Base-by-base conservation (phyloP, 1,140 invertebrate genomes). In the Gonatopus flavifemur region DNA sequence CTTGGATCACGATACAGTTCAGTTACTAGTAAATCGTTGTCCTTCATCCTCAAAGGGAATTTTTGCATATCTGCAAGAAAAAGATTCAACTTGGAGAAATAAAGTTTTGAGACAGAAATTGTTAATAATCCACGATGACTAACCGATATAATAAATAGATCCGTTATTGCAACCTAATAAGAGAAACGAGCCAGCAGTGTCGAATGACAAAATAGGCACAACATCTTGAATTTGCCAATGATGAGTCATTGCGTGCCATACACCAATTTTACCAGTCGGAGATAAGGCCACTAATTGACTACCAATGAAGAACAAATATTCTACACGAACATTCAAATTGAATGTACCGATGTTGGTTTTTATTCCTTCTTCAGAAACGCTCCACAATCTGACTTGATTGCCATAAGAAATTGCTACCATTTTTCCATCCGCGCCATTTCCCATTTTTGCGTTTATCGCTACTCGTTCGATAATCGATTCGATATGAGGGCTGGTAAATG, bases 181-280 rank as follows among this genome's bases (percentile, higher is more conserved):
- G 12, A 98, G 78, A 75, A 98, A 96, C 0, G 94, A 97, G 0
- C 96, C 95, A 36, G 96, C 95, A 1, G 93, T 96, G 70, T 98
- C 95, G 74, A 96, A 95, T 2, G 94, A 96, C 12, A 94, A 87
- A 24, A 98, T 93, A 2, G 93, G 90, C 28, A 94, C 88, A 19
- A 98, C 89, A 79, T 98, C 94, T 77, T 96, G 94, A 35, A 94
- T 94, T 80, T 97, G 89, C 94, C 96, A 98, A 75, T 98, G 94
- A 63, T 97, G 94, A 0, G 94, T 97, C 87, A 96, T 97, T 0
- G 94, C 92, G 79, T 98, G 95, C 95, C 95, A 98, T 13, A 99
- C 95, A 6, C 96, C 96, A 50, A 98, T 94, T 81, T 98, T 98
- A n/a, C 96, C 96, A 16, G 88, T 88, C 2, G 89, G 84, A 30